Evolutionary conservation across 2,888 invertebrate species (phyloP).

Genomic region (Euzetes globulus): DNA sequence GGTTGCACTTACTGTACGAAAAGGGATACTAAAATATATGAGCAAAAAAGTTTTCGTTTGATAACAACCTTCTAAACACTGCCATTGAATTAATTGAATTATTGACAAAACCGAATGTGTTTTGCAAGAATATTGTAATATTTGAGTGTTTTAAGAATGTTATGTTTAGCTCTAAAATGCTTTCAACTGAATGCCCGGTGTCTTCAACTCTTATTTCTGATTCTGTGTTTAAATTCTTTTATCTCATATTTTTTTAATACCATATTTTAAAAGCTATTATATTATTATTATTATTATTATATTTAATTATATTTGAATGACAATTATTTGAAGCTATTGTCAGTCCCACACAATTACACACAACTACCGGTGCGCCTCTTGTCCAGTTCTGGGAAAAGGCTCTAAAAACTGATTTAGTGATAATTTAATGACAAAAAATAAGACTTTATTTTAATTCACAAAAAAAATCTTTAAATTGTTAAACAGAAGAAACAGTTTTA

Average conservation of each 20-base stretch:
- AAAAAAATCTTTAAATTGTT: neutral
- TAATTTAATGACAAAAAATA: neutral
- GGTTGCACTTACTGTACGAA: conserved; percentile 24
- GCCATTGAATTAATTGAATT: conserved; percentile 24
- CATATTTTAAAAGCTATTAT: conserved; percentile 4
- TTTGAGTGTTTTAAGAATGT: conserved; percentile 25
- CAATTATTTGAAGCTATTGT: neutral
- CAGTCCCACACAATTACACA: neutral
- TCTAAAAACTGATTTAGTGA: conserved; percentile 20
- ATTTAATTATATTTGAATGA: neutral
- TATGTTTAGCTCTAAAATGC: conserved; percentile 1
- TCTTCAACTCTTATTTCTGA: neutral
- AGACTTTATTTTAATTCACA: neutral
- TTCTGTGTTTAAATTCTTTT: neutral
- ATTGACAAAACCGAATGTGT: conserved; percentile 15
- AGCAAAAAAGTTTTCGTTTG: conserved; percentile 10
- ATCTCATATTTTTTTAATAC: neutral
- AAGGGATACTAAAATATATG: conserved; percentile 19
- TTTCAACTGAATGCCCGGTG: conserved; percentile 6
- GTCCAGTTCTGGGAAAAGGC: conserved; percentile 21
- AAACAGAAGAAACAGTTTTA: neutral
- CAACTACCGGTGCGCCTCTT: conserved; percentile 30
- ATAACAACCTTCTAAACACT: conserved; percentile 27
- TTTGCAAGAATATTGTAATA: conserved; percentile 14
- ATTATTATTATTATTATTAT: conserved; percentile 7